These are phyloP conservation scores for Xylophagus ater DNA, from an alignment of 2,888 invertebrate genomes.

Conservation along the genomic window DNA sequence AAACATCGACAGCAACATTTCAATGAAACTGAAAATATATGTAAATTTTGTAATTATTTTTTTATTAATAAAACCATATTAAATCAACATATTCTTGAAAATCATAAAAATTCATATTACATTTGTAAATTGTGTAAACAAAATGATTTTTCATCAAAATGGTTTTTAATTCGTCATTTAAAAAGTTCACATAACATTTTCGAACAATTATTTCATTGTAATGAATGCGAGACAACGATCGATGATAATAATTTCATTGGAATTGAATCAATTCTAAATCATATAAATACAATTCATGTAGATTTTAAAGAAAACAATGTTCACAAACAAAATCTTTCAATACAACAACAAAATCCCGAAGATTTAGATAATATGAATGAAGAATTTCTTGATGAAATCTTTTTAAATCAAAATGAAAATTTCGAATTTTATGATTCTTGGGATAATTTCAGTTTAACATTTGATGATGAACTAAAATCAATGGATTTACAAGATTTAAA, in stretches of 20 bases:
- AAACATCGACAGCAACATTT: conserved; percentile 19
- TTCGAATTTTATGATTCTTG: conserved; percentile 24
- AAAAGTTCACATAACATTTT: conserved; percentile 15
- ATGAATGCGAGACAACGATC: conserved; percentile 3
- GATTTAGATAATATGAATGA: conserved; percentile 14
- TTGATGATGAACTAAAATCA: conserved; percentile 20
- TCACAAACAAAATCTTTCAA: not conserved
- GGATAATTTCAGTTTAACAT: conserved; percentile 22
- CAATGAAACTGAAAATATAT: conserved; percentile 17
- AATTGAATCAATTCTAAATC: not conserved
- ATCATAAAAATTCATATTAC: conserved; percentile 17
- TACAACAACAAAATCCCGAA: not conserved
- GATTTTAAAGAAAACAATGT: not conserved
- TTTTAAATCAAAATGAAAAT: conserved; percentile 22
- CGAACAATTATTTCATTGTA: conserved; percentile 19
- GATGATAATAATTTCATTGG: conserved; percentile 1
- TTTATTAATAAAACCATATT: conserved; percentile 14
- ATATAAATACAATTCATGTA: conserved; percentile 5
- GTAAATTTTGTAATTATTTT: conserved; percentile 21
- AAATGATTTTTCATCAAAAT: conserved; percentile 17
- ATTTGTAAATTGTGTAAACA: conserved; percentile 18
- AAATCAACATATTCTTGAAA: conserved; percentile 15
- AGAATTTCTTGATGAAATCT: conserved; percentile 20
- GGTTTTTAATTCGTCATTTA: conserved; percentile 19
- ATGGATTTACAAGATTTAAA: not conserved